Evolutionary conservation across 2,888 invertebrate species (phyloP), one percentile per base, ranked within the genome.

Genomic region (Morpho achilles): DNA sequence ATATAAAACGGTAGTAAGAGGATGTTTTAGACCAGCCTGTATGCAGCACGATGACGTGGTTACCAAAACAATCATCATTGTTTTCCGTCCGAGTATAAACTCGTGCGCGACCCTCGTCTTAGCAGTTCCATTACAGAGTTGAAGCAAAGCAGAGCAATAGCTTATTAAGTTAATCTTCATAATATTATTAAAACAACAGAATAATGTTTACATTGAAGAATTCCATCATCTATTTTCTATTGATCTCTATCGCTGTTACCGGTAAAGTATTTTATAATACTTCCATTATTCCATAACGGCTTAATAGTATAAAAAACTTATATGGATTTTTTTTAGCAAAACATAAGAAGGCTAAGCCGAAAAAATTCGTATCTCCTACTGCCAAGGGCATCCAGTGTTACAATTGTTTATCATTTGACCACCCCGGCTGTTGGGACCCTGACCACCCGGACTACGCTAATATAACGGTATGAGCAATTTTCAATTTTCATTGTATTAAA

Each of bases 371-470:
- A 40, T 80, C 86, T 0, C 80, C 86, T 0, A 73, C 77, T 1
- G 75, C 85, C 1, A 86, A 84, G 63, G 90, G 89, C 16, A 82
- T 87, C 60, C 88, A 86, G 70, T 90, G 90, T 67, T 90, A 89
- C 77, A 90, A 90, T 72, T 90, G 90, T 65, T 70, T 89, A 50
- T 89, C 89, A 16, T 87, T 85, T 73, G 90, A 90, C 74, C 87
- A 89, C 70, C 86, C 87, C 41, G 90, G 89, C 52, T 90, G 90
- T 75, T 90, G 90, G 90, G 89, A 90, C 67, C 89, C 90, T 23
- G 88, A 87, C 61, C 90, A 90, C 60, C 89, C 89, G 1, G 87
- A 89, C 72, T 84, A 83, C 72, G 79, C 83, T 8, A 90, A 90
- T 65, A 78, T 87, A 44, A 89, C 89, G 48, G 88, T 88, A 32